phyloP scores from a whole-genome alignment of 2,113 vertebrate species.

The Odontesthes bonariensis region DNA sequence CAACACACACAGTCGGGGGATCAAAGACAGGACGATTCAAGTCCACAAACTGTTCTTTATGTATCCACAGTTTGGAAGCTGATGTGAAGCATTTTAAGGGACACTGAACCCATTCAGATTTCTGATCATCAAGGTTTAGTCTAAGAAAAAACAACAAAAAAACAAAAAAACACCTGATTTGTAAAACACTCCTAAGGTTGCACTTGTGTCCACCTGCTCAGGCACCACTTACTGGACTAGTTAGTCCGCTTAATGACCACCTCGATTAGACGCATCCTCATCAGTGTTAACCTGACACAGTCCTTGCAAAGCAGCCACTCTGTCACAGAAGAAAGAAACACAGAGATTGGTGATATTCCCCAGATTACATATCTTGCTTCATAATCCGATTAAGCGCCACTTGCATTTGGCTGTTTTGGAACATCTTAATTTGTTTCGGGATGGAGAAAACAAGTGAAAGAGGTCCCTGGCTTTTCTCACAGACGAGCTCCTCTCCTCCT shows the following conservation, averaged over 20 bases:
- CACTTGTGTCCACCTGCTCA: conserved; percentile 30
- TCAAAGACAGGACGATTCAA: conserved; percentile 30
- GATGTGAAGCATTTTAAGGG: conserved; percentile 23
- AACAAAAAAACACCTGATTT: neutral
- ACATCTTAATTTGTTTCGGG: conserved; percentile 38
- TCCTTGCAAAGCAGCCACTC: neutral
- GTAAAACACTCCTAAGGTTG: neutral
- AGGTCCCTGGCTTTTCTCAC: conserved; percentile 39
- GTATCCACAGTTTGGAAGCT: conserved; percentile 17
- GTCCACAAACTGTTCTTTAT: conserved; percentile 15
- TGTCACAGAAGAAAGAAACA: neutral
- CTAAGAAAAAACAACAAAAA: neutral
- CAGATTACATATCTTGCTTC: conserved; percentile 27
- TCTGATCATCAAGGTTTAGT: neutral
- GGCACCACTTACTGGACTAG: conserved; percentile 14
- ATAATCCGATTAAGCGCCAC: conserved; percentile 39
- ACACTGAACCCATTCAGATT: neutral
- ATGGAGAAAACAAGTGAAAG: conserved; percentile 61
- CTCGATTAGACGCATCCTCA: conserved; percentile 52
- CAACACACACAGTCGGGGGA: conserved; percentile 21
- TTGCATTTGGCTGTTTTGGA: conserved; percentile 20
- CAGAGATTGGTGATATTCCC: conserved; percentile 7
- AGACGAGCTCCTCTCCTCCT: conserved; percentile 36
- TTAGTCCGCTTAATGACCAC: conserved; percentile 23
- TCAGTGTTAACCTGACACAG: neutral